Percentiles rank a stretch among this genome's conserved stretches.
These are phyloP conservation scores for Aphaenogaster floridana DNA, from an alignment of 1,140 invertebrate species.

Conservation along the genomic window DNA sequence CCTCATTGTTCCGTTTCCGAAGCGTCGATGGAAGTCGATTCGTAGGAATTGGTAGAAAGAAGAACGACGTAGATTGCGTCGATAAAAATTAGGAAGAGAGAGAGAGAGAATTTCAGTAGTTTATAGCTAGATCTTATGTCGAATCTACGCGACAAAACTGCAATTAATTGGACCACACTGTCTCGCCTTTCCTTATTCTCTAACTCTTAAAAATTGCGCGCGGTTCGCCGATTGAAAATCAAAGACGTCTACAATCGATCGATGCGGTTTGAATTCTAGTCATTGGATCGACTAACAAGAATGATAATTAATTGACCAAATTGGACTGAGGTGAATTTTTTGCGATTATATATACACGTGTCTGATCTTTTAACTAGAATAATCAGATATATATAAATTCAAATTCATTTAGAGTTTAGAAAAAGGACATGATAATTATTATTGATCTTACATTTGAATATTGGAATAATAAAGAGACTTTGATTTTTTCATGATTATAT, in stretches of 20 bases:
- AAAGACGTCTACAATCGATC: constrained; percentile 52
- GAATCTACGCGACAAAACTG: constrained; percentile 71
- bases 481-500: neutral
- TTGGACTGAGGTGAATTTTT: neutral
- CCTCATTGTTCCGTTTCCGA: constrained; percentile 62
- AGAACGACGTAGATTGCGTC: constrained; percentile 67
- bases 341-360: constrained; percentile 1
- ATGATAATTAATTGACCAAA: constrained; percentile 8
- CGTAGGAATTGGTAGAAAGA: constrained; percentile 81
- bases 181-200: constrained; percentile 77
- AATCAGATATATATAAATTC: constrained; percentile 14
- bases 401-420: constrained; percentile 18
- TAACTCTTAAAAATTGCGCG: constrained; percentile 65
- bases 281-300: neutral
- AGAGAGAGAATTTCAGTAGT: constrained; percentile 65
- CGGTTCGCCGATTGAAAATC: constrained; percentile 46
- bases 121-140: constrained; percentile 66
- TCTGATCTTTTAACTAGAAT: neutral
- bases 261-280: constrained; percentile 19
- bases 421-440: constrained; percentile 7
- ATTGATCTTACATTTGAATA: neutral
- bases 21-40: constrained; percentile 75
- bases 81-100: constrained; percentile 63
- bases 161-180: constrained; percentile 78
- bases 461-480: neutral